Evolutionary conservation across 35 echinoderm and acorn worm species (phyloP).

Genomic region (Heliocidaris tuberculata): DNA sequence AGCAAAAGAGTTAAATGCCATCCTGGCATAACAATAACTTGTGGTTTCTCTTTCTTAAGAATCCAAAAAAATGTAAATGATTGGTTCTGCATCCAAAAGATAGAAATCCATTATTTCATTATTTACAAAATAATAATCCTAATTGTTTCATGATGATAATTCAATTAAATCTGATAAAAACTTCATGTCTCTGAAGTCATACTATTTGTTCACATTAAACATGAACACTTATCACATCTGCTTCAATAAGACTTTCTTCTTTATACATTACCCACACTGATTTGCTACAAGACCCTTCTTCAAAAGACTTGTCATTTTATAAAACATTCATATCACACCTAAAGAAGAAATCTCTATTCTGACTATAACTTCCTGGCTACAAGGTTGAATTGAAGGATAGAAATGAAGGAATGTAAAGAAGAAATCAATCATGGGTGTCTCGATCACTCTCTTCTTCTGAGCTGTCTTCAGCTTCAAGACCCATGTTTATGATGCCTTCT

Average conservation of each 20-base stretch:
- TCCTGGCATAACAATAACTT: no score
- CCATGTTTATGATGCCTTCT: conserved; percentile 24
- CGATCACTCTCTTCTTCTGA: conserved; percentile 32
- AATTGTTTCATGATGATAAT: not conserved
- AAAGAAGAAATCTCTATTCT: not conserved
- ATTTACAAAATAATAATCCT: not conserved
- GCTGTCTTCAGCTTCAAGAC: not conserved
- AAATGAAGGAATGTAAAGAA: not conserved
- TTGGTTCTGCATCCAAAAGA: not conserved
- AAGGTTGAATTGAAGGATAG: not conserved
- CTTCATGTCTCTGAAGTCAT: not conserved
- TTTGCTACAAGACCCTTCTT: not conserved
- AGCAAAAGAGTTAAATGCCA: no score
- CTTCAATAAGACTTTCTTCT: not conserved
- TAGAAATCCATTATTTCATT: not conserved
- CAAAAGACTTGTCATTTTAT: not conserved
- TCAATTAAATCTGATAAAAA: not conserved
- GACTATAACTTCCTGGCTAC: not conserved
- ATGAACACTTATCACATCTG: not conserved
- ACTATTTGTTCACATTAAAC: not conserved
- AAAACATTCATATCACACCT: not conserved
- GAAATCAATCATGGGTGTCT: conserved; percentile 31
- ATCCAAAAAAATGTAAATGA: not conserved
- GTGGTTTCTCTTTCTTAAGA: no score
- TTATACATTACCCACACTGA: not conserved